Evolutionary conservation across 2,888 invertebrate genomes (phyloP).

Genomic region (Mimumesa dahlbomi): DNA sequence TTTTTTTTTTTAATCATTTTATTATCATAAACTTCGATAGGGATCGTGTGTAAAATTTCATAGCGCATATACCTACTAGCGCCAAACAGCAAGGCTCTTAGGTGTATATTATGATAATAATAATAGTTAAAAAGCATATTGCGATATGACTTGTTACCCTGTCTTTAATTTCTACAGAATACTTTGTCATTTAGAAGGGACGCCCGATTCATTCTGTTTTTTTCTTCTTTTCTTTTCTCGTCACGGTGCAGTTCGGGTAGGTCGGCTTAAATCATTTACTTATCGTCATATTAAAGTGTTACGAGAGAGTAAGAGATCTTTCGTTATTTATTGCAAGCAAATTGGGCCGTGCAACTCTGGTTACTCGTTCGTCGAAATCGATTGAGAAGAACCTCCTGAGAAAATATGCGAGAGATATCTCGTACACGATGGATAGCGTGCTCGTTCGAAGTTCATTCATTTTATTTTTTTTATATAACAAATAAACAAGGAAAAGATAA

Average conservation of each 20-base stretch:
- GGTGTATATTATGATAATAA: constrained; percentile 47
- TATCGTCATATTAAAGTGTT: constrained; percentile 2
- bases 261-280: not conserved
- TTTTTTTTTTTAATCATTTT: not conserved
- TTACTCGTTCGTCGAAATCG: not conserved
- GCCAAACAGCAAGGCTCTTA: constrained; percentile 55
- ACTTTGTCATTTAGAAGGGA: constrained; percentile 58
- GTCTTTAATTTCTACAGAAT: constrained; percentile 73
- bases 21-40: not conserved
- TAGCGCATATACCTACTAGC: constrained; percentile 42
- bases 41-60: constrained; percentile 20
- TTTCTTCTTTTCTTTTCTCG: no score
- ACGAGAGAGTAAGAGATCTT: not conserved
- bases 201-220: constrained; percentile 33
- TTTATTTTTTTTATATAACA: no score
- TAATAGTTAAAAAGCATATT: constrained; percentile 71
- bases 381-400: not conserved
- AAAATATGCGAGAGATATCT: not conserved
- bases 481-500: no score
- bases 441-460: not conserved
- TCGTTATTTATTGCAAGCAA: constrained; percentile 5
- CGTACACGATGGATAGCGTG: constrained; percentile 1
- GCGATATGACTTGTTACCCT: constrained; percentile 77
- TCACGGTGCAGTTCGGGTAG: no score
- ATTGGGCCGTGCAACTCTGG: not conserved